Evolutionary conservation across 2,113 vertebrate species (phyloP).

Genomic region (Cyprinodon brontotheroides): DNA sequence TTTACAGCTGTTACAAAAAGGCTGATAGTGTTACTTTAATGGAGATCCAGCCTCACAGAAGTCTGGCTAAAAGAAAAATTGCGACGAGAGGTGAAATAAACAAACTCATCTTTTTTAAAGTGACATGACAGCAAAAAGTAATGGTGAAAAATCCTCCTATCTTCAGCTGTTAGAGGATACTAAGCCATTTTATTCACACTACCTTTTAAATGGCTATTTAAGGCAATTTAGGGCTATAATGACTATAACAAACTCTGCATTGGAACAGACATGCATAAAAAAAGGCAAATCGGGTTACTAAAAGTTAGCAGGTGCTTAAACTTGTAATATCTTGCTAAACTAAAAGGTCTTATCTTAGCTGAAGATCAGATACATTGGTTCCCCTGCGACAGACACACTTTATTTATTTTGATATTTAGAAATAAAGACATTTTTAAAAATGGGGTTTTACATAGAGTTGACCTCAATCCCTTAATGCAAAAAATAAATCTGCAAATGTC

Average conservation of each 20-base stretch:
- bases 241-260: constrained; percentile 8
- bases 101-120: constrained; percentile 27
- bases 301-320: not conserved
- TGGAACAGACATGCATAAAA: not conserved
- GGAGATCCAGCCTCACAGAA: constrained; percentile 32
- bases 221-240: constrained; percentile 17
- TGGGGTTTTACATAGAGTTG: constrained; percentile 3
- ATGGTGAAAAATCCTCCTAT: constrained; percentile 39
- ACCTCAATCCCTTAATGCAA: constrained; percentile 22
- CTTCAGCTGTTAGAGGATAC: constrained; percentile 60
- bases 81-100: constrained; percentile 15
- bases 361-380: not conserved
- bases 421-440: not conserved
- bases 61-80: constrained; percentile 21
- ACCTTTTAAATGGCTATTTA: constrained; percentile 42
- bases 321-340: constrained; percentile 2
- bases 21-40: constrained; percentile 47
- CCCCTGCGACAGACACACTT: not conserved
- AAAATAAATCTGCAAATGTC: constrained; percentile 21
- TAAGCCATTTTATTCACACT: constrained; percentile 40
- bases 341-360: not conserved
- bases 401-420: too few relatives aligned
- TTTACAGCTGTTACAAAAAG: constrained; percentile 50
- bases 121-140: constrained; percentile 37
- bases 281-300: constrained; percentile 31